These are phyloP conservation scores for Cordilura impudica DNA, from an alignment of 2,888 invertebrate genomes.

Conservation along the genomic window DNA sequence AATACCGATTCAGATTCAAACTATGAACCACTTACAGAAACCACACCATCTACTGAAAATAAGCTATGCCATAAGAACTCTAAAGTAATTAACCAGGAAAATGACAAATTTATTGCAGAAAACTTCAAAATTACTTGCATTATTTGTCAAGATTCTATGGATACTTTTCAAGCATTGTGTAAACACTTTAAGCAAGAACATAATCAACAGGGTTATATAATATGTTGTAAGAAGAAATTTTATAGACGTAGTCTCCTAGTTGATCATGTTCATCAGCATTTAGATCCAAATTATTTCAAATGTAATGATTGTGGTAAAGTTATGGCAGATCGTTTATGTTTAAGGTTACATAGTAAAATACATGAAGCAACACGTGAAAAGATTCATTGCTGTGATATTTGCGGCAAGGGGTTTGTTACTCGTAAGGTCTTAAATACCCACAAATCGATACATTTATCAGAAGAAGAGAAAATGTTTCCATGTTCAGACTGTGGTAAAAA, in stretches of 20 bases:
- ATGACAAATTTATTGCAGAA: conserved; percentile 13
- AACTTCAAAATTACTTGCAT: conserved; percentile 9
- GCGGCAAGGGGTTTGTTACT: conserved; percentile 3
- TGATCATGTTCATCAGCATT: conserved; percentile 17
- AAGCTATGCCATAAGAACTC: not conserved
- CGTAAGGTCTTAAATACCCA: not conserved
- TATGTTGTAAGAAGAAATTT: conserved; percentile 13
- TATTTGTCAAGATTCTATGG: not conserved
- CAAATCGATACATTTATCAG: conserved; percentile 6
- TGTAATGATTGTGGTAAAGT: conserved; percentile 2
- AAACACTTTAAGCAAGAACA: conserved; percentile 3
- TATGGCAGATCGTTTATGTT: not conserved
- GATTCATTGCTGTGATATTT: conserved; percentile 17
- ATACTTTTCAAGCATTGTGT: not conserved
- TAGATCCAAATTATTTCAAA: conserved; percentile 24
- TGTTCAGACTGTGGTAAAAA: conserved; percentile 22
- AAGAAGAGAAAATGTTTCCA: conserved; percentile 13
- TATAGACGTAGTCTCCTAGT: conserved; percentile 1
- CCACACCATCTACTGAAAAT: conserved; percentile 64
- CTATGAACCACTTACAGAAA: conserved; percentile 65
- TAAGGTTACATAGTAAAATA: not conserved
- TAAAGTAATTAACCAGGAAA: not conserved
- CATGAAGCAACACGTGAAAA: not conserved
- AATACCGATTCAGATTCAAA: not conserved
- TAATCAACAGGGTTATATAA: not conserved